A percentile compares a stretch with the other conserved stretches of the same genome.
Conservation (phyloP, 2,113 vertebrate species). For the Phalacrocorax pelagicus region DNA sequence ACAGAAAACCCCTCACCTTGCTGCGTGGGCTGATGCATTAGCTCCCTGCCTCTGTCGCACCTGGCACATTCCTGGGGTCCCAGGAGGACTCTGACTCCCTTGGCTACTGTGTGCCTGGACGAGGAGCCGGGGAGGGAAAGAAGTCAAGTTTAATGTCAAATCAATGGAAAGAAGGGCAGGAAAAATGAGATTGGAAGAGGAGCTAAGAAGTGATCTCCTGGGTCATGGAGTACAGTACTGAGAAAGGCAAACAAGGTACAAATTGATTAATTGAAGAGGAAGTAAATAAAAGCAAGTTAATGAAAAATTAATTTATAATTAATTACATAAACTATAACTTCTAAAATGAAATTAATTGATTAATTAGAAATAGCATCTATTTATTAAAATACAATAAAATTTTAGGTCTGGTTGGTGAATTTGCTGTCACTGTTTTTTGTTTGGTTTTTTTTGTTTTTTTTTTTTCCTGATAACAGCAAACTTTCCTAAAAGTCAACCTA, state of each 20-base stretch:
- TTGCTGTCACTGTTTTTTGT: not conserved
- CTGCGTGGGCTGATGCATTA: not conserved
- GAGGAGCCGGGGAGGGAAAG: not conserved
- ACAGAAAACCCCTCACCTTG: not conserved
- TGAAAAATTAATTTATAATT: not conserved
- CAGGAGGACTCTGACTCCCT: not conserved
- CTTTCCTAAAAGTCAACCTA: not conserved
- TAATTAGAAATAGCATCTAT: not conserved
- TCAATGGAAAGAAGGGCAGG: not conserved
- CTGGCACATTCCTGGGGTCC: accelerated
- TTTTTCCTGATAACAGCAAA: not conserved
- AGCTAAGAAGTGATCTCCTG: not conserved
- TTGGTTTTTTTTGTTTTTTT: not conserved
- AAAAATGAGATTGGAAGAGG: not conserved
- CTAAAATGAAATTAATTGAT: not conserved
- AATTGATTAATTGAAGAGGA: not conserved
- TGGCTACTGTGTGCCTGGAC: not conserved
- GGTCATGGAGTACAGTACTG: not conserved
- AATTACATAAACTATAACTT: not conserved
- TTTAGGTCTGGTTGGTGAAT: not conserved
- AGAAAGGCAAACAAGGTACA: not conserved
- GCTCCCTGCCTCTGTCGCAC: not conserved
- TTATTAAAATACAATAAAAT: not conserved
- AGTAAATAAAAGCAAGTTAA: not conserved
- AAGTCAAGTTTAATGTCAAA: not conserved